Evolutionary conservation across 1,140 invertebrate species (phyloP).

Genomic region (Metopolophium dirhodum): DNA sequence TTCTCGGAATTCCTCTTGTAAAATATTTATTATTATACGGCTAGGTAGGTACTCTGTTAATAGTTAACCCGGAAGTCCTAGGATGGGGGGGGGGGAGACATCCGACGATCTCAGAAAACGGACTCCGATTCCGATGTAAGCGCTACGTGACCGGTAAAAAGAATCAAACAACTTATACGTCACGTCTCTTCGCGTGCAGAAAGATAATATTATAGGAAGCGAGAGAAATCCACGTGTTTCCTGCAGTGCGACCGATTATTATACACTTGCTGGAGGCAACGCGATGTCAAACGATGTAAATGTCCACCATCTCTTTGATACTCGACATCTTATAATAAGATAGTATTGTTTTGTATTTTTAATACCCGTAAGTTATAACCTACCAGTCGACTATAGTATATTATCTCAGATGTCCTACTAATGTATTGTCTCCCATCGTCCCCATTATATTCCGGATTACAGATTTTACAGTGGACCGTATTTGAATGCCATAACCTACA

Average conservation of each 20-base stretch:
- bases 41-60: neutral
- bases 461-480: no score
- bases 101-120: neutral
- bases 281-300: no score
- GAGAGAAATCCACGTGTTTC: neutral
- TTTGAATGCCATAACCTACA: no score
- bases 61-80: neutral
- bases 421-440: no score
- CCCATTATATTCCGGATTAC: no score
- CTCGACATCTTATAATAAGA: neutral
- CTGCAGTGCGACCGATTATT: neutral
- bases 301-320: no score
- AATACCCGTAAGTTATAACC: neutral
- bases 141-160: neutral
- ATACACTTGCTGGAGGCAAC: no score
- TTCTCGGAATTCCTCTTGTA: neutral
- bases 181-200: neutral
- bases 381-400: no score
- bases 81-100: neutral
- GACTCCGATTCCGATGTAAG: neutral
- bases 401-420: no score
- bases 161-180: neutral
- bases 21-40: neutral
- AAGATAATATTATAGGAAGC: neutral
- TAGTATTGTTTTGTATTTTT: neutral